phyloP scores from a whole-genome alignment of 1,140 invertebrate genomes.

The Portunus trituberculatus region DNA sequence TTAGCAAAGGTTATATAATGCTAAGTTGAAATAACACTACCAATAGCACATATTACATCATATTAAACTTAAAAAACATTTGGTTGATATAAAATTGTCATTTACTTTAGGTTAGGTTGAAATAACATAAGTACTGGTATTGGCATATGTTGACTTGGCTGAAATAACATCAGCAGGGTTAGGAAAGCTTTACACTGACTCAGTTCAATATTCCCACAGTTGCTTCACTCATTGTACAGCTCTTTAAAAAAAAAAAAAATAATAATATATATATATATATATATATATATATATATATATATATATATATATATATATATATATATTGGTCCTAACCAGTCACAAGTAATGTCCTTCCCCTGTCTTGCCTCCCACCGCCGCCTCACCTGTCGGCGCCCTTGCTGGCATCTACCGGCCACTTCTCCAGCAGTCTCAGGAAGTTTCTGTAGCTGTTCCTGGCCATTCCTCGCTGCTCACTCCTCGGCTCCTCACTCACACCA shows the following conservation, averaged over 20 bases:
- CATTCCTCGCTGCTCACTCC: background rate
- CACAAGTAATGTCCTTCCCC: background rate
- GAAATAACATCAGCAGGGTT: background rate
- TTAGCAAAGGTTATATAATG: too few species aligned
- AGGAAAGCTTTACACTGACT: background rate
- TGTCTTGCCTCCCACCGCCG: background rate
- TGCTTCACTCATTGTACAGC: background rate
- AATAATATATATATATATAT: background rate
- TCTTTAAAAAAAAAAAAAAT: background rate
- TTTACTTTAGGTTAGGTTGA: background rate
- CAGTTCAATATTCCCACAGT: background rate
- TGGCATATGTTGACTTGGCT: background rate
- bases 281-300: background rate
- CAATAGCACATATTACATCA: too few species aligned
- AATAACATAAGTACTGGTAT: background rate
- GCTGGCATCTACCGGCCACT: conserved; percentile 41
- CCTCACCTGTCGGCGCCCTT: conserved; percentile 21
- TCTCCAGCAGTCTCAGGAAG: conserved; percentile 54
- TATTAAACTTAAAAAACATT: too few species aligned
- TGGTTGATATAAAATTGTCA: too few species aligned
- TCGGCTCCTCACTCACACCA: too few species aligned
- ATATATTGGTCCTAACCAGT: background rate
- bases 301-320: conserved; percentile 34
- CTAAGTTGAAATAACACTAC: too few species aligned
- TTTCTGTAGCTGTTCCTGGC: conserved; percentile 50